These are phyloP conservation scores for Cyprinella venusta DNA, from an alignment of 2,797 vertebrate genomes.

Conservation along the genomic window DNA sequence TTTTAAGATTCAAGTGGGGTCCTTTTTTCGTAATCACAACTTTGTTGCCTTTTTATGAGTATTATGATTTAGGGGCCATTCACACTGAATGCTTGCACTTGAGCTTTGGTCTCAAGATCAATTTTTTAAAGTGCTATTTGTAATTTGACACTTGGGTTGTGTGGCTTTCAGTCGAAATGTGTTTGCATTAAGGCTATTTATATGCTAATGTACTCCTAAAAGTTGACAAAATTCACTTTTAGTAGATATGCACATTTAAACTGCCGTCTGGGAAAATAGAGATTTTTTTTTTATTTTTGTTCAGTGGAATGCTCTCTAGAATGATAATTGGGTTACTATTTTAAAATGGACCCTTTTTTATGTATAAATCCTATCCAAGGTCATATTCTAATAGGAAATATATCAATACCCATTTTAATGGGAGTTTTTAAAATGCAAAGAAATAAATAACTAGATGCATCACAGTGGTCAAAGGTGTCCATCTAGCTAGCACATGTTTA, in stretches of 20 bases:
- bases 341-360: not conserved
- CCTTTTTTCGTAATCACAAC: not conserved
- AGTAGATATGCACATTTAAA: not conserved
- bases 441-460: not conserved
- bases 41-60: not conserved
- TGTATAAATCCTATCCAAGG: not conserved
- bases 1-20: not conserved
- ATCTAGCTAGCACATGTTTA: not conserved
- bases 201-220: not conserved
- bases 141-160: slow-evolving; percentile 3
- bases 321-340: not conserved
- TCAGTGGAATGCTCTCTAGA: not conserved
- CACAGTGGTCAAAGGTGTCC: not conserved
- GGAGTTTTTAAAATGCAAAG: not conserved
- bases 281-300: not conserved
- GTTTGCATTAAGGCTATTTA: not conserved
- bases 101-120: not conserved
- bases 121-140: slow-evolving; percentile 2
- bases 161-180: not conserved
- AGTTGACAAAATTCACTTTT: not conserved
- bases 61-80: not conserved
- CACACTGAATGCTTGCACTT: not conserved
- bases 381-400: not conserved
- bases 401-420: not conserved
- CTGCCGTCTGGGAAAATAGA: not conserved